Base-by-base conservation (phyloP, 2,797 vertebrate species). In the Naso thynnoides region DNA sequence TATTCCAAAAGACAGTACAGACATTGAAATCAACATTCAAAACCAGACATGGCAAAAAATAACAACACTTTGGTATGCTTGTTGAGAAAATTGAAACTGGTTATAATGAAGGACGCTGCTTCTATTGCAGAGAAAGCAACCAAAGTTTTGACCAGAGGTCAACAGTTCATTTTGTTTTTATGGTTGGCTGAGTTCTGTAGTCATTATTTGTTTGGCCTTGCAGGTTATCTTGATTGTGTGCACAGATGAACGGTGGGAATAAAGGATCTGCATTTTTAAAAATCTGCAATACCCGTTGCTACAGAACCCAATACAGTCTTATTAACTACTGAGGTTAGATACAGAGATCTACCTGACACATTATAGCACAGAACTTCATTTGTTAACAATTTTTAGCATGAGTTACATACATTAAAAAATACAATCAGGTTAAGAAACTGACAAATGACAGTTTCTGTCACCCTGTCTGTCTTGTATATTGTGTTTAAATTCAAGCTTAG, bases 181-280 rank as follows among this genome's bases (percentile, higher is more conserved):
- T 24, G 41, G 19, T 23, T 11, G 8, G n/a, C n/a, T 29, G n/a
- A 27, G 3, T 36, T 62, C 15, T 54, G 8, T 26, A 18, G 21
- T 50, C 10, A 21, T 44, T 60, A 36, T 41, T 26, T 44, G 19
- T 49, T 48, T 41, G 23, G 29, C 15, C 38, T 31, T 33, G 41
- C 18, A 54, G 4, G 19, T 66, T 41, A 26, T 61, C 14, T n/a
- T 41, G 62, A 50, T 53, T 60, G 19, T 29, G 29, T 39, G 69
- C 23, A 45, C 15, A 59, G 24, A 41, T 24, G 14, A 21, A 70
- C 3, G 49, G 10, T 14, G 15, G 19, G 31, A 26, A 2, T 31
- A 11, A 36, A 8, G 16, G 23, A 16, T 27, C 8, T 14, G 16
- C 42, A 3, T 61, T 38, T 50, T 48, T 44, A 64, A 8, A 58